Evolutionary conservation across 2,113 vertebrate genomes (phyloP).

Genomic region (Rhabdornis inornatus): DNA sequence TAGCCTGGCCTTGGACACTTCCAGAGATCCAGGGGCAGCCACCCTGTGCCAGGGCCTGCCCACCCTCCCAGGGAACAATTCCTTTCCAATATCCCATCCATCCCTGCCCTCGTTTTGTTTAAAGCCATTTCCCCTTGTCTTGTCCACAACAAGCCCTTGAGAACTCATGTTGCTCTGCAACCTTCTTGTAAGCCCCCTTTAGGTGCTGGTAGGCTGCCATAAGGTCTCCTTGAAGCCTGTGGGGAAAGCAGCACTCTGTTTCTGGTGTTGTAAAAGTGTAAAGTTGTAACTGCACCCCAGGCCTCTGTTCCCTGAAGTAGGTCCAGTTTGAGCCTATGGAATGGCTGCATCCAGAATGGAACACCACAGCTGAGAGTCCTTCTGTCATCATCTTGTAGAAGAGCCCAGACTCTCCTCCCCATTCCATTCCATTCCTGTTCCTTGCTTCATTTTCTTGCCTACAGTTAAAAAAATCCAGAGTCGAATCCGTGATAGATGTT

Average conservation of each 20-base stretch:
- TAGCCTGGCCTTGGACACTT: accelerated
- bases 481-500: accelerated
- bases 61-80: accelerated
- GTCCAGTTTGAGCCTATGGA: neutral
- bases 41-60: neutral
- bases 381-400: accelerated
- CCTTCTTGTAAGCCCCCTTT: neutral
- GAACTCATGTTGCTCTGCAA: neutral
- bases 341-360: neutral
- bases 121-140: neutral
- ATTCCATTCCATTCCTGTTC: neutral
- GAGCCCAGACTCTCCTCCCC: neutral
- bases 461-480: neutral
- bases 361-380: neutral
- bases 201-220: neutral
- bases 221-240: neutral
- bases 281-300: neutral
- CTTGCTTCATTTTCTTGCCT: neutral
- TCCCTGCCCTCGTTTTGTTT: neutral
- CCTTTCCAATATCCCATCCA: neutral
- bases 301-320: neutral
- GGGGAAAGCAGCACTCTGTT: neutral
- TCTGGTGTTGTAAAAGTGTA: neutral
- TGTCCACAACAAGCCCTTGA: neutral
- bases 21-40: neutral